These are phyloP conservation scores for Choloepus hoffmanni DNA, from an alignment of 2,113 vertebrate species.

Conservation along the genomic window DNA sequence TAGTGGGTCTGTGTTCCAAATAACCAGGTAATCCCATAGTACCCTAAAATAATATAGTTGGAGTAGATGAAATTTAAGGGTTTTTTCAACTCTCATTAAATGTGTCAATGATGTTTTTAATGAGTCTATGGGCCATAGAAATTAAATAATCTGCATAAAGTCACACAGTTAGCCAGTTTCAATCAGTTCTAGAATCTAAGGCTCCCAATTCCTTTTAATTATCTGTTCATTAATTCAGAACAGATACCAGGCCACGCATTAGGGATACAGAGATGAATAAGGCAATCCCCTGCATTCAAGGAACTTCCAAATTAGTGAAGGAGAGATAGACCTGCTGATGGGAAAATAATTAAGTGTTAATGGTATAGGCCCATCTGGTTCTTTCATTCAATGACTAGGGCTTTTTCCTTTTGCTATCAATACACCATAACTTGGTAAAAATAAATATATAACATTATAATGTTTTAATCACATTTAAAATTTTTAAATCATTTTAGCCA, in stretches of 20 bases:
- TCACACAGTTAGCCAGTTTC: constrained; percentile 24
- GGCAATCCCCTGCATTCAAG: not conserved
- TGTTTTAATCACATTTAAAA: not conserved
- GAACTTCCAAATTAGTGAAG: not conserved
- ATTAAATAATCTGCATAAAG: not conserved
- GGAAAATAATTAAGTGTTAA: constrained; percentile 5
- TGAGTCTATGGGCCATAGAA: not conserved
- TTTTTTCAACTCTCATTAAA: not conserved
- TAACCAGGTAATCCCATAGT: not conserved
- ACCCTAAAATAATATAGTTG: not conserved
- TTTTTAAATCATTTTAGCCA: not conserved
- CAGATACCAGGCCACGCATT: not conserved
- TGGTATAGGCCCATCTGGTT: not conserved
- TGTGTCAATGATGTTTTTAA: not conserved
- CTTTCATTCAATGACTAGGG: not conserved
- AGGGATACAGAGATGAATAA: not conserved
- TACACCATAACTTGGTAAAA: not conserved
- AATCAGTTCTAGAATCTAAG: constrained; percentile 15
- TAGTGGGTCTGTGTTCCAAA: not conserved
- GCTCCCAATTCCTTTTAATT: not conserved
- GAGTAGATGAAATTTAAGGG: not conserved
- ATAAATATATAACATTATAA: not conserved
- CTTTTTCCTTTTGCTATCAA: not conserved
- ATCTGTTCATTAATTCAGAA: not conserved
- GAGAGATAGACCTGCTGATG: not conserved